phyloP scores from a whole-genome alignment of 1,140 invertebrate species.

The Drosophila sechellia region DNA sequence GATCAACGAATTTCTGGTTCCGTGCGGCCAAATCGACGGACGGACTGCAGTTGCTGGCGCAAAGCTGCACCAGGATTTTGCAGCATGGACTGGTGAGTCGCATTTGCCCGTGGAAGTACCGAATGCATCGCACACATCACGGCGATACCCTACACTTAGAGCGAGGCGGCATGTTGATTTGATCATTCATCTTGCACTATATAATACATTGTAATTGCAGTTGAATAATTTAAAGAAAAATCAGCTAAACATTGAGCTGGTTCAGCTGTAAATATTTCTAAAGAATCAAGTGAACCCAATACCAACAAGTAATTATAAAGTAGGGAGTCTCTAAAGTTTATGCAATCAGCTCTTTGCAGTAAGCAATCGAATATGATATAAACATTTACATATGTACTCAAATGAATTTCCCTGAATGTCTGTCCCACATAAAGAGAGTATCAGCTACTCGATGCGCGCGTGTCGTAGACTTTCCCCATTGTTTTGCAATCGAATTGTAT shows the following conservation, averaged over 20 bases:
- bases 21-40: slow-evolving; percentile 39
- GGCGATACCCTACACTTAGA: neutral
- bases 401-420: neutral
- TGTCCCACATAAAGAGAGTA: neutral
- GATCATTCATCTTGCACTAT: too few species aligned
- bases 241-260: too few species aligned
- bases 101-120: neutral
- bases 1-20: slow-evolving; percentile 58
- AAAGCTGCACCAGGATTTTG: slow-evolving; percentile 56
- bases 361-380: too few species aligned
- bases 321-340: too few species aligned
- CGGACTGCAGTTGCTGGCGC: slow-evolving; percentile 45
- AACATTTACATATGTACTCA: too few species aligned
- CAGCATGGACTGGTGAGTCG: slow-evolving; percentile 50
- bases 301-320: too few species aligned
- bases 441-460: neutral
- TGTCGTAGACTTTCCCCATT: neutral
- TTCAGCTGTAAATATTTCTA: neutral
- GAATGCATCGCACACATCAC: neutral
- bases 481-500: slow-evolving; percentile 22
- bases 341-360: too few species aligned
- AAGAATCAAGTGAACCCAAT: neutral
- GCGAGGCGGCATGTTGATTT: neutral
- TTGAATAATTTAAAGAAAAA: too few species aligned
- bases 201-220: too few species aligned